A percentile compares a stretch with the other conserved stretches of the same genome.
Evolutionary conservation across 2,888 invertebrate genomes (phyloP).

Genomic region (Philereme transversata): DNA sequence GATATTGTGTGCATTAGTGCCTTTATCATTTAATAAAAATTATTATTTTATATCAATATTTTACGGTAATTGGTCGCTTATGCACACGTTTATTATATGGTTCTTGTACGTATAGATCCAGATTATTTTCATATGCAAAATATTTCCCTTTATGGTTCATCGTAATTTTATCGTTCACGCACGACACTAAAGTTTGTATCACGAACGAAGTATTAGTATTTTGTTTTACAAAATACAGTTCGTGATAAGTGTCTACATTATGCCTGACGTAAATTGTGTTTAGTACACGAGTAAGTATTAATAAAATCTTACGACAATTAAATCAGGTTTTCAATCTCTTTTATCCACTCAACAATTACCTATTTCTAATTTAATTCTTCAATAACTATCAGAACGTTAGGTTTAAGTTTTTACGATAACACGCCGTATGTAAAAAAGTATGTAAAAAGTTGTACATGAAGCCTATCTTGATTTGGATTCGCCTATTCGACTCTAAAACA

Average conservation of each 20-base stretch:
- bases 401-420: conserved; percentile 1
- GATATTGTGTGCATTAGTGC: not conserved
- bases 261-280: no score
- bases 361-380: not conserved
- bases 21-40: not conserved
- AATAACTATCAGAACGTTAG: not conserved
- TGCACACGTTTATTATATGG: not conserved
- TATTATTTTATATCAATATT: not conserved
- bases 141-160: not conserved
- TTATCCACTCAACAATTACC: not conserved
- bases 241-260: not conserved
- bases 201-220: not conserved
- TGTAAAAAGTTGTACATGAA: conserved; percentile 17
- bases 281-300: no score
- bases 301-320: not conserved
- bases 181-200: not conserved
- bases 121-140: not conserved
- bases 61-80: not conserved
- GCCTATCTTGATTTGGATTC: conserved; percentile 21
- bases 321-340: conserved; percentile 1
- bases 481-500: conserved; percentile 16
- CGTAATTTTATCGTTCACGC: not conserved
- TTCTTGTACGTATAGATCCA: no score
- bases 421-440: not conserved
- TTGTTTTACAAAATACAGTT: not conserved